Percentiles rank a stretch among this genome's conserved stretches.
phyloP scores from a whole-genome alignment of 1,140 invertebrate species.

The Neoseiulus cucumeris region DNA sequence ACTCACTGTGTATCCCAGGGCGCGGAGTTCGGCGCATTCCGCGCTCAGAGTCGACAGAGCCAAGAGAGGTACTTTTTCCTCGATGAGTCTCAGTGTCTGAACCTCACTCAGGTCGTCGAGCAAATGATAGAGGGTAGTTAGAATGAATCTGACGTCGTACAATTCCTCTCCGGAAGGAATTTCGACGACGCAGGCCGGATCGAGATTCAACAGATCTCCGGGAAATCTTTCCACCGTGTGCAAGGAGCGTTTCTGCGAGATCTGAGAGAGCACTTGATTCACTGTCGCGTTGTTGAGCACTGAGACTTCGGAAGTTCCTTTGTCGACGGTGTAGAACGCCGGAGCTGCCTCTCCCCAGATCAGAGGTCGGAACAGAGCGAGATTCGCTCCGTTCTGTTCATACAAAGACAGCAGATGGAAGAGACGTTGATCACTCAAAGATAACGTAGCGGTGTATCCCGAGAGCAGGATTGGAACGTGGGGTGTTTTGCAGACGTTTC shows the following conservation, averaged over 20 bases:
- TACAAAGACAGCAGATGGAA: not conserved
- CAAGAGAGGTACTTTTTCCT: not conserved
- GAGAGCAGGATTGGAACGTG: not conserved
- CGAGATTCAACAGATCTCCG: not conserved
- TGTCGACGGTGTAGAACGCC: not conserved
- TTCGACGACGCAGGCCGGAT: not conserved
- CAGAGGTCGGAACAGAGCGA: not conserved
- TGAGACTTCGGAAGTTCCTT: not conserved
- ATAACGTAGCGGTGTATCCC: not conserved
- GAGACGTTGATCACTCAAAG: not conserved
- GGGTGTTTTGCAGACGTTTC: not conserved
- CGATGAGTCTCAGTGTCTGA: not conserved
- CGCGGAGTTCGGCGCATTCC: not conserved
- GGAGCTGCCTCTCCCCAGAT: not conserved
- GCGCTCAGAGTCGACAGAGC: not conserved
- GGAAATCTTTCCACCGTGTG: not conserved
- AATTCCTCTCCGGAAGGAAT: not conserved
- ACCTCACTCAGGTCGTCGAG: conserved; percentile 2
- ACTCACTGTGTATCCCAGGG: conserved; percentile 2
- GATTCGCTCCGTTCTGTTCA: not conserved
- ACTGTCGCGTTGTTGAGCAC: conserved; percentile 6
- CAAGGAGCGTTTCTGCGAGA: not conserved
- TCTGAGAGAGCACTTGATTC: not conserved
- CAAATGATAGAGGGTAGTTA: not conserved
- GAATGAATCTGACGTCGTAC: not conserved